These are phyloP conservation scores for Centropyge bicolor DNA, from an alignment of 2,797 vertebrate species.

Conservation along the genomic window DNA sequence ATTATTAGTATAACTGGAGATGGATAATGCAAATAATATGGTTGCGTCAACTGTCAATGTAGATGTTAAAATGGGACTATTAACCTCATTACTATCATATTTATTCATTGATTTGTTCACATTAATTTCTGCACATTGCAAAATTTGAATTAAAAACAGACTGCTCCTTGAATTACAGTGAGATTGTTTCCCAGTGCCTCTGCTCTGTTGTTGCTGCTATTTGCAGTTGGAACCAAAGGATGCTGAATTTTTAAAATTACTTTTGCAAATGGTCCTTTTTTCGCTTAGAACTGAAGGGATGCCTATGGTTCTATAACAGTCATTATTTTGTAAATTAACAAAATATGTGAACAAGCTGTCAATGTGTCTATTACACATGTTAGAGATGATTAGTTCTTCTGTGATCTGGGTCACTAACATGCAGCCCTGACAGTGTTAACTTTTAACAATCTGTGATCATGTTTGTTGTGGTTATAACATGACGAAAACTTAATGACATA, in stretches of 20 bases:
- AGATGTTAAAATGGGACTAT: slow-evolving; percentile 6
- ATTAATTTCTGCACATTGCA: background rate
- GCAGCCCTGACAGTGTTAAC: slow-evolving; percentile 17
- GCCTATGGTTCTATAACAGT: background rate
- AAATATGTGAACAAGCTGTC: slow-evolving; percentile 30
- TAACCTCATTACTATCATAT: background rate
- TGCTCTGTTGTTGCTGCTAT: slow-evolving; percentile 19
- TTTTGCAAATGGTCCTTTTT: background rate
- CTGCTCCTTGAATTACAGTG: background rate
- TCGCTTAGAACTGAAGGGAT: slow-evolving; percentile 11
- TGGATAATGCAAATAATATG: background rate
- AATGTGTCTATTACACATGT: slow-evolving; percentile 21
- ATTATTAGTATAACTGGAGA: slow-evolving; percentile 2
- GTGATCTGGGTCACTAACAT: slow-evolving; percentile 1
- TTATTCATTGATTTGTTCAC: background rate
- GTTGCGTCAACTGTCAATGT: background rate
- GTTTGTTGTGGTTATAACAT: slow-evolving; percentile 9
- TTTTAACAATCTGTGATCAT: background rate
- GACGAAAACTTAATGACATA: background rate
- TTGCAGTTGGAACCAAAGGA: slow-evolving; percentile 26
- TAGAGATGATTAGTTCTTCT: slow-evolving; percentile 2
- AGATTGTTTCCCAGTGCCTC: slow-evolving; percentile 24
- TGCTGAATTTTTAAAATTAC: background rate
- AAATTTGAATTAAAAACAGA: background rate
- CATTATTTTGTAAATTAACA: slow-evolving; percentile 1